These are phyloP conservation scores for Centropus bengalensis DNA, from an alignment of 2,113 vertebrate species.

Conservation along the genomic window DNA sequence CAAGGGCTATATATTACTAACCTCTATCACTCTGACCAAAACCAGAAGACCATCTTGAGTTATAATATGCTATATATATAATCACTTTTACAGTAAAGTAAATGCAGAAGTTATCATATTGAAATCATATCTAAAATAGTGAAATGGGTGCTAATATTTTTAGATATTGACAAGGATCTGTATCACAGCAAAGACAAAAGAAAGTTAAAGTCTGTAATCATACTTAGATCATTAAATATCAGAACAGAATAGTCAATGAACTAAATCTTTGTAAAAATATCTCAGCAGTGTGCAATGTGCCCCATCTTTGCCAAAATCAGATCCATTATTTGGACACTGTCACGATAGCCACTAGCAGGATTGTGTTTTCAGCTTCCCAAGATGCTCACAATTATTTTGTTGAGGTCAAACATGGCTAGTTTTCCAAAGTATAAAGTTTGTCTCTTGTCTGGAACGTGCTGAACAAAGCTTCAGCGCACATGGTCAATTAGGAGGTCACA, in stretches of 20 bases:
- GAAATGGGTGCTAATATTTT: not conserved
- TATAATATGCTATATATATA: slow-evolving; percentile 11
- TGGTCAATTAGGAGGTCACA: not conserved
- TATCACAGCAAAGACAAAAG: not conserved
- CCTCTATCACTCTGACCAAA: slow-evolving; percentile 14
- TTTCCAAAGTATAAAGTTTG: not conserved
- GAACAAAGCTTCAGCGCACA: not conserved
- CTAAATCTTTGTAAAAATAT: not conserved
- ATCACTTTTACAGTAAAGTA: slow-evolving; percentile 45
- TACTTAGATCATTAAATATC: not conserved
- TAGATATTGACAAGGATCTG: not conserved
- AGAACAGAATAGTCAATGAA: not conserved
- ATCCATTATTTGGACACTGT: not conserved
- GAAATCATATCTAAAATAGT: not conserved
- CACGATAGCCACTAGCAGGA: not conserved
- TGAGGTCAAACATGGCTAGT: not conserved
- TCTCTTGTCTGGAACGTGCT: not conserved
- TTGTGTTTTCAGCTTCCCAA: not conserved
- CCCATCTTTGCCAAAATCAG: not conserved
- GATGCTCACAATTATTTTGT: not conserved
- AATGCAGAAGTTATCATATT: not conserved
- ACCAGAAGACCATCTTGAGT: not conserved
- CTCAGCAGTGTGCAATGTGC: not conserved
- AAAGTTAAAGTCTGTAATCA: not conserved
- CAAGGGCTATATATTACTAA: slow-evolving; percentile 8